Conservation (phyloP, 2,797 vertebrate genomes). For the Urosaurus nigricauda region DNA sequence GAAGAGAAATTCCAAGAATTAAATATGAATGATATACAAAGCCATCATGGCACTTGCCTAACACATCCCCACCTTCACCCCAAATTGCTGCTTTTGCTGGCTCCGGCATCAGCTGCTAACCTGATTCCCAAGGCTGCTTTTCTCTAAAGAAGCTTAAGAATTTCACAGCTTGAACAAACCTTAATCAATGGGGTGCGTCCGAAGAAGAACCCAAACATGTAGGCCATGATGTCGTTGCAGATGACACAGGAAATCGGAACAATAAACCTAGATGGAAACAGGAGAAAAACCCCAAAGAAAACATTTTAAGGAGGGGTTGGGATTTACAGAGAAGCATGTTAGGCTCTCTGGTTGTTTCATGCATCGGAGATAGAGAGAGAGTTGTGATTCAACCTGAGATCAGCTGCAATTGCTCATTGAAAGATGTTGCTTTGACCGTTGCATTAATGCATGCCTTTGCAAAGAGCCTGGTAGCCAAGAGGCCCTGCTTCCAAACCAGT, state of each 20-base stretch:
- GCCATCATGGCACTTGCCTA: background rate
- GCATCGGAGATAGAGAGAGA: background rate
- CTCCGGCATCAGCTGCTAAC: too few relatives aligned
- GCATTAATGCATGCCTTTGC: background rate
- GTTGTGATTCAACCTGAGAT: background rate
- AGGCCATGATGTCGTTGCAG: conserved; percentile 99
- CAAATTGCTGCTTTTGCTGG: background rate
- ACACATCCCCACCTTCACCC: too few relatives aligned
- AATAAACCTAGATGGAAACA: conserved; percentile 88
- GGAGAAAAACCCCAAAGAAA: background rate
- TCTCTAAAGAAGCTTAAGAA: too few relatives aligned
- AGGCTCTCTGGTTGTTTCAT: background rate
- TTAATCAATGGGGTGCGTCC: conserved; percentile 98
- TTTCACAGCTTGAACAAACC: conserved; percentile 73
- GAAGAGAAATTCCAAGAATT: background rate
- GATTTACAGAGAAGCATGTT: background rate
- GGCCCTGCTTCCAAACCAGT: background rate
- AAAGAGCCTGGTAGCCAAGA: background rate
- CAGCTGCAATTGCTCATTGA: background rate
- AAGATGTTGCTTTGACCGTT: background rate
- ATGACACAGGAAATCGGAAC: conserved; percentile 98
- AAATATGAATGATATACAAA: background rate
- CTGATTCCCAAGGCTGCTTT: background rate
- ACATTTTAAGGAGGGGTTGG: too few relatives aligned
- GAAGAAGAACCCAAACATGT: conserved; percentile 99